Percentiles rank a stretch among this genome's conserved stretches.
These are phyloP conservation scores for Megalopta genalis DNA, from an alignment of 1,140 invertebrate species.

Conservation along the genomic window DNA sequence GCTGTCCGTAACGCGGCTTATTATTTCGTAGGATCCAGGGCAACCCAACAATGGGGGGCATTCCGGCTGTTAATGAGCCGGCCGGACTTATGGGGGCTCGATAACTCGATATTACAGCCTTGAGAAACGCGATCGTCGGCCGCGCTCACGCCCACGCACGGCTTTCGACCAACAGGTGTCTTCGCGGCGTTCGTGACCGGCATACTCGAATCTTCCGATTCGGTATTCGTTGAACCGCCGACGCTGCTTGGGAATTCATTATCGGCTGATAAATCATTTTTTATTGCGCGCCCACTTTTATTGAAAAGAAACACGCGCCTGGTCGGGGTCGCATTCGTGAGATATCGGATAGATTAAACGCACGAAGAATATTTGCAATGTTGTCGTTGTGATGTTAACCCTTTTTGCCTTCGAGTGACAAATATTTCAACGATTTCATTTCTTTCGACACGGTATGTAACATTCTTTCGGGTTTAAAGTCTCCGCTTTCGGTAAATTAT, in stretches of 20 bases:
- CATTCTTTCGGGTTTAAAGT: too few species aligned
- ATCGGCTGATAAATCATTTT: background rate
- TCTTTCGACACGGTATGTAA: too few species aligned
- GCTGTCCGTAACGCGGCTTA: slow-evolving; percentile 37
- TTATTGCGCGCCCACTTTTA: background rate
- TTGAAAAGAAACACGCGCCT: too few species aligned
- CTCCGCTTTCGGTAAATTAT: too few species aligned
- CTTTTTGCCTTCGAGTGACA: too few species aligned
- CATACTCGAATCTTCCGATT: background rate
- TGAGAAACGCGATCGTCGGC: background rate
- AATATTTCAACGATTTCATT: too few species aligned
- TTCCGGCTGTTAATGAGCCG: slow-evolving; percentile 14
- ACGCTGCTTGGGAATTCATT: background rate
- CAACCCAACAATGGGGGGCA: background rate
- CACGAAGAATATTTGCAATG: too few species aligned
- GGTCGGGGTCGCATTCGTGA: too few species aligned
- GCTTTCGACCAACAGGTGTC: background rate
- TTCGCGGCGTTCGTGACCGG: background rate
- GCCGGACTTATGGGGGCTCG: background rate
- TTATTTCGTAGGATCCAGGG: slow-evolving; percentile 35
- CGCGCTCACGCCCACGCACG: background rate
- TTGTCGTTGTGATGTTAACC: too few species aligned
- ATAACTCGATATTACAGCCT: slow-evolving; percentile 3
- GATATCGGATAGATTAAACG: too few species aligned
- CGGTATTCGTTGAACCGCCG: background rate